Evolutionary conservation across 2,113 vertebrate species (phyloP).

Genomic region (Solenodon paradoxus): DNA sequence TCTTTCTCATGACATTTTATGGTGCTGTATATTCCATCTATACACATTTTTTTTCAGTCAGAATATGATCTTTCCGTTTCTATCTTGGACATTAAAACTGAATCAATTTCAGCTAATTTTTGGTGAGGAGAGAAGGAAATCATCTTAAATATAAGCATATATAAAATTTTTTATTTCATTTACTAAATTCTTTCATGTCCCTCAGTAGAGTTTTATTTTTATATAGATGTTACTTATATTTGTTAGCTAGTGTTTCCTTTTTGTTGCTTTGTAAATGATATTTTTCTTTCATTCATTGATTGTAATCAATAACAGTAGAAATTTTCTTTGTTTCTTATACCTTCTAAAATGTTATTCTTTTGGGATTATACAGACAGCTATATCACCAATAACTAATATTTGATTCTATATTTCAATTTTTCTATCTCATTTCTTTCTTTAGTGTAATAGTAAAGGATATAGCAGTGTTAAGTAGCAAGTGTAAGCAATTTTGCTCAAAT

Average conservation of each 20-base stretch:
- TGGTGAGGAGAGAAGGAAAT: background rate
- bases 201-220: conserved; percentile 6
- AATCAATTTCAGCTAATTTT: background rate
- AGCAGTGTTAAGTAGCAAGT: background rate
- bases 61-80: background rate
- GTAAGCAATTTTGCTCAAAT: background rate
- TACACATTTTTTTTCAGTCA: background rate
- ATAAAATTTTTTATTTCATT: background rate
- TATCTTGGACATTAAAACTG: background rate
- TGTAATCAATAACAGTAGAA: background rate
- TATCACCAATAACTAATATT: background rate
- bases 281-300: background rate
- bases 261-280: background rate
- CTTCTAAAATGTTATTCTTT: background rate
- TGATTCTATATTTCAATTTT: background rate
- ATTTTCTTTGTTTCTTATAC: background rate
- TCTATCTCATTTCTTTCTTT: background rate
- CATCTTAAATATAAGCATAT: background rate
- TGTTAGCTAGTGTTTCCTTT: background rate
- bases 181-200: background rate
- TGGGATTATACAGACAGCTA: background rate
- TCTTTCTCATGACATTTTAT: background rate
- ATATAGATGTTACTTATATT: background rate
- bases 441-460: background rate
- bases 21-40: background rate